Percentiles rank a stretch among this genome's conserved stretches.
These are phyloP conservation scores for Alces alces DNA, from an alignment of 2,113 vertebrate genomes.

Conservation along the genomic window DNA sequence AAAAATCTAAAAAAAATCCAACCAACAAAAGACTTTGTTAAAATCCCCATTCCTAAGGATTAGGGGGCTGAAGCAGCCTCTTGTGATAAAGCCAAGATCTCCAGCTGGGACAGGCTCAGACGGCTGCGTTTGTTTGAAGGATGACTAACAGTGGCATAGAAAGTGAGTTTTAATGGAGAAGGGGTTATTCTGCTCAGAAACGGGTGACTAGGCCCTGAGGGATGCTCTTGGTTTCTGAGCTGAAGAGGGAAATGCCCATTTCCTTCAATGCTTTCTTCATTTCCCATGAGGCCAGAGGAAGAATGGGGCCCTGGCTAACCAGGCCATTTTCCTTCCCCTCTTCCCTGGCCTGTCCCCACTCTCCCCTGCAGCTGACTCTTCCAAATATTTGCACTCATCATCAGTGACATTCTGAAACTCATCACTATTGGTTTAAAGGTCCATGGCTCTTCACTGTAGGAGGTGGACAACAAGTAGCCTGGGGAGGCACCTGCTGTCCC, in stretches of 20 bases:
- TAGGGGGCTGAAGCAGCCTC: not conserved
- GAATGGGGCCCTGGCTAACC: no score
- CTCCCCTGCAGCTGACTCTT: not conserved
- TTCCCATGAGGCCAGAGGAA: not conserved
- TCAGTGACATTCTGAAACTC: not conserved
- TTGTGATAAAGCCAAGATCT: not conserved
- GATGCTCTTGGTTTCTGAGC: not conserved
- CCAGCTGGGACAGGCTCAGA: not conserved
- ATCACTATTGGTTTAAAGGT: not conserved
- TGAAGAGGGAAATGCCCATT: not conserved
- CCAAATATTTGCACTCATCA: no score
- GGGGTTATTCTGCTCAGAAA: not conserved
- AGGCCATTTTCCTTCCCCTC: not conserved
- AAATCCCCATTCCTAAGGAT: not conserved
- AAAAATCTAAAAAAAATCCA: not conserved
- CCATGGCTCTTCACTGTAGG: not conserved
- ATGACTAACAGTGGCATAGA: not conserved
- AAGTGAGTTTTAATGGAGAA: not conserved
- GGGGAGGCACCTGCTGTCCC: not conserved
- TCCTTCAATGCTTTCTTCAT: not conserved
- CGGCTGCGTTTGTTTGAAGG: not conserved
- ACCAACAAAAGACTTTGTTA: not conserved
- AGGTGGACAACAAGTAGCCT: not conserved
- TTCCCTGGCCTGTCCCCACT: no score
- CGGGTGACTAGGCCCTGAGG: rapidly evolving